These are phyloP conservation scores for Pelvicachromis taeniatus DNA, from an alignment of 2,113 vertebrate species.

Conservation along the genomic window DNA sequence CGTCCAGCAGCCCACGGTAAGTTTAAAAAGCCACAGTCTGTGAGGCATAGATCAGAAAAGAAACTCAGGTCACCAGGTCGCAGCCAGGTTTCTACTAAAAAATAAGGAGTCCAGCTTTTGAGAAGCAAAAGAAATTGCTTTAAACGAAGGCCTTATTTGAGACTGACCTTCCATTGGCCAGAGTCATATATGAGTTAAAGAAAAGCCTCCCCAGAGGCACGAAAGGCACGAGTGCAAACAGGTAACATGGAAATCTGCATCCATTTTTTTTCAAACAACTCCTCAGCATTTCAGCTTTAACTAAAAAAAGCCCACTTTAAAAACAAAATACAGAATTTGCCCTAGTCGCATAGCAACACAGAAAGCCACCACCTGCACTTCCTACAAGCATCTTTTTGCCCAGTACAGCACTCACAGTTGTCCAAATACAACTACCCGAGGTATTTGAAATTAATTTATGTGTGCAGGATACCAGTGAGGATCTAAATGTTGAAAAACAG, in stretches of 20 bases:
- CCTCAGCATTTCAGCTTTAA: background rate
- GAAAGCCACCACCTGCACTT: background rate
- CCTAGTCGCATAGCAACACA: background rate
- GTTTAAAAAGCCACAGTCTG: background rate
- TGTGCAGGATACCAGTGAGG: background rate
- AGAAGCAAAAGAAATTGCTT: background rate
- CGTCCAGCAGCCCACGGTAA: background rate
- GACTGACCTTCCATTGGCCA: background rate
- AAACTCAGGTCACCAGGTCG: background rate
- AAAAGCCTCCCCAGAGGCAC: background rate
- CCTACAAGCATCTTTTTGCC: background rate
- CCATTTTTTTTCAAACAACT: background rate
- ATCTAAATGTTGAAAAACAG: background rate
- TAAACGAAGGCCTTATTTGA: background rate
- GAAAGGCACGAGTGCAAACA: background rate
- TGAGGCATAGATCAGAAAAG: background rate
- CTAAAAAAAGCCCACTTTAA: background rate
- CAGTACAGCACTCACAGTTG: background rate
- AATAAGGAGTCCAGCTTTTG: background rate
- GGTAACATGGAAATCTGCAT: background rate
- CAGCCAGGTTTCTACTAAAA: background rate
- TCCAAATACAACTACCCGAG: slow-evolving; percentile 20
- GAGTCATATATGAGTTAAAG: background rate
- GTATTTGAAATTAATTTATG: slow-evolving; percentile 14
- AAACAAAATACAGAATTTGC: background rate